phyloP scores from a whole-genome alignment of 2,797 vertebrate species.

The Urosaurus nigricauda region DNA sequence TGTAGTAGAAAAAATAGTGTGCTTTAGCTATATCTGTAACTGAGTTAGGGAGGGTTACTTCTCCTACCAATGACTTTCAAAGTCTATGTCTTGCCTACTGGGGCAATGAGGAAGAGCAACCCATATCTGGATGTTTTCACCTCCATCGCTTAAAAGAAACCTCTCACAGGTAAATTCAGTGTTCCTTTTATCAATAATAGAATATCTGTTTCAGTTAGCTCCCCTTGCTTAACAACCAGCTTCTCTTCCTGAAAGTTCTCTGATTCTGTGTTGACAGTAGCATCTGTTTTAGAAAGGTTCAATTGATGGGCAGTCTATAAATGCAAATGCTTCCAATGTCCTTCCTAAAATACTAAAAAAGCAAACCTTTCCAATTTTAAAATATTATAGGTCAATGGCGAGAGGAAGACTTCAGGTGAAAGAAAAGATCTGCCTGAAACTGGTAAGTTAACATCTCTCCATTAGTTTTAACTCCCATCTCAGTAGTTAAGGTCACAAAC shows the following conservation, averaged over 20 bases:
- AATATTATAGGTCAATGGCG: conserved; percentile 85
- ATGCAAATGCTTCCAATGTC: conserved; percentile 17
- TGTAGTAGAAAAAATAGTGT: too few species aligned
- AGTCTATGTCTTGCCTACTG: too few species aligned
- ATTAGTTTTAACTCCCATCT: background rate
- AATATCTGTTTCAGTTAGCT: background rate
- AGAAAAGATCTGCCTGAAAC: conserved; percentile 77
- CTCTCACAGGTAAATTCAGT: too few species aligned
- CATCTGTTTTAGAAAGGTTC: background rate
- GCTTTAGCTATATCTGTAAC: too few species aligned
- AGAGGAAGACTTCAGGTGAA: conserved; percentile 82
- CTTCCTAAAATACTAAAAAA: background rate
- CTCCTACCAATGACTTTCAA: too few species aligned
- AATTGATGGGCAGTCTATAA: background rate
- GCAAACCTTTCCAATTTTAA: background rate
- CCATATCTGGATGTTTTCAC: too few species aligned
- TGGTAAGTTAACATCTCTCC: conserved; percentile 78
- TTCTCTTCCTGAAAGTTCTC: background rate
- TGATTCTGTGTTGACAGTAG: background rate
- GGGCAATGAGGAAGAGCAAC: too few species aligned
- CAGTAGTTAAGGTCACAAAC: too few species aligned
- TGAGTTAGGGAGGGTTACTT: too few species aligned
- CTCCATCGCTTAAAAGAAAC: too few species aligned
- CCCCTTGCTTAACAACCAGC: background rate
- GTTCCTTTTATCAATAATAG: background rate